Conservation (phyloP, 2,113 vertebrate species). For the Pachyramphus minor region DNA sequence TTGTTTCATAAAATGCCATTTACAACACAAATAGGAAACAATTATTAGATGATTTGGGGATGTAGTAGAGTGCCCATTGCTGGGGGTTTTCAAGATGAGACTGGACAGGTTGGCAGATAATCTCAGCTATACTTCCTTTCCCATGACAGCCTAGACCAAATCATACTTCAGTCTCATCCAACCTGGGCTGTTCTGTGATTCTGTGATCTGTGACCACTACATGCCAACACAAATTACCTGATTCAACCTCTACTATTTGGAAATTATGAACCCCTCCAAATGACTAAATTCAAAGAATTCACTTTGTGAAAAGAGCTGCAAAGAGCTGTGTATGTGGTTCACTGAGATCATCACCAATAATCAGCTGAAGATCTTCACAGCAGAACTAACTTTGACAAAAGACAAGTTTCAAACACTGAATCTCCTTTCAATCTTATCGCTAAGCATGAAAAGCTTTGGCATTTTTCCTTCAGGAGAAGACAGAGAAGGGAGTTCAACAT, state of each 20-base stretch:
- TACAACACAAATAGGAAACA: neutral
- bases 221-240: neutral
- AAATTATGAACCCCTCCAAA: neutral
- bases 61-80: neutral
- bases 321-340: neutral
- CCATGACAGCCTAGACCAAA: neutral
- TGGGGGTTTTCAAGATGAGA: neutral
- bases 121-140: neutral
- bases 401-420: neutral
- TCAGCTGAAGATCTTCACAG: neutral
- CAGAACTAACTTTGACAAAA: neutral
- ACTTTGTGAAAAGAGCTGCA: neutral
- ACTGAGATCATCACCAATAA: neutral
- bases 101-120: neutral
- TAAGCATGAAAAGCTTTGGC: neutral
- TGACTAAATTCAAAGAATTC: neutral
- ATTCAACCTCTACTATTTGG: neutral
- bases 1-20: neutral
- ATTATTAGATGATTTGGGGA: neutral
- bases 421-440: neutral
- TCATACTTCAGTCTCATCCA: neutral
- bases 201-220: neutral
- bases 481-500: neutral
- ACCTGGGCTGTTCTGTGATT: neutral
- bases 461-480: neutral